Base-by-base conservation (phyloP, 1,140 invertebrate species). In the Tribolium castaneum region DNA sequence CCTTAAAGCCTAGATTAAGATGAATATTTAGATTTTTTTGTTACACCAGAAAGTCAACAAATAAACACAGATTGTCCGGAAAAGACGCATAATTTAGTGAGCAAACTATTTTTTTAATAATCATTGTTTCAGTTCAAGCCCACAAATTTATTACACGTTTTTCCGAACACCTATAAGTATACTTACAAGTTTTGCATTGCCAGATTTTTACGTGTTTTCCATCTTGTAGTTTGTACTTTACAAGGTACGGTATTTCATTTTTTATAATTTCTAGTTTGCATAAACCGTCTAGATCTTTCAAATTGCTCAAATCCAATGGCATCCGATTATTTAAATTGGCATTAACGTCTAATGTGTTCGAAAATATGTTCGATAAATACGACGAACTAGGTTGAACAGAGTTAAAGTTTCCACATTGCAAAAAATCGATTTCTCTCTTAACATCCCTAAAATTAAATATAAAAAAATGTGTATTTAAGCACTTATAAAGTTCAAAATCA, bases 151-250 rank as follows among this genome's bases (percentile, higher is more conserved):
- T n/a, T n/a, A n/a, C n/a, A n/a, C n/a, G n/a, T n/a, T 19, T 19
- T 19, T 19, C 16, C 16, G 16, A 2, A 19, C 16, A 19, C 16
- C 16, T 19, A n/a, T 62, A 59, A 78, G 14, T 66, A 30, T 70
- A 88, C 89, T 89, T 86, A 91, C 93, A 92, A 79, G 91, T 90
- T 76, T 90, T 90, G 83, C 91, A 92, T 83, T 91, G 89, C 90
- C 90, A 92, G 34, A 91, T 88, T 85, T 91, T 92, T n/a, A 89
- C 83, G 10, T 89, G 89, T 78, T 91, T 91, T 6, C 90, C 90
- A 54, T 91, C 89, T 13, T 88, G 85, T 70, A 90, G 88, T 62
- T 90, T 84, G 79, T 90, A 90, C 78, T 90, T 91, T 0, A 91
- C 88, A 66, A 89, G 90, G 82, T 90, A 90, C 30, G 89, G 80